Conservation (phyloP, 2,797 vertebrate genomes). For the Hypotaenidia okinawae region DNA sequence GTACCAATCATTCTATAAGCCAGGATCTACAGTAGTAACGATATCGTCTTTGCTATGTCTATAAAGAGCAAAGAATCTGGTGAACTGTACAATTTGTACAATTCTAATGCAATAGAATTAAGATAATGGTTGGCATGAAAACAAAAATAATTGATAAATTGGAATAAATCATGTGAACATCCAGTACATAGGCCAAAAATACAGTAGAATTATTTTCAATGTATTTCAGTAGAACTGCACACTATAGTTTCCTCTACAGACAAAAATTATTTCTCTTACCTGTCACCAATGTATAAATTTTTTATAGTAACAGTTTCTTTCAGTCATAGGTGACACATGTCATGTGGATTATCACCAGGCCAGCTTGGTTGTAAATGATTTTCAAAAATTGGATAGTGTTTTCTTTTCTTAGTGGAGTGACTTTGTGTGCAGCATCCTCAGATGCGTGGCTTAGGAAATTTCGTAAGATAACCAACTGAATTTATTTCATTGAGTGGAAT, state of each 20-base stretch:
- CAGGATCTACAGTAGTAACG: neutral
- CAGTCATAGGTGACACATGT: neutral
- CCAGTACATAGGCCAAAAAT: neutral
- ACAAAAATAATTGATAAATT: neutral
- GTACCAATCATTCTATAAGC: neutral
- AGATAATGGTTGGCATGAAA: neutral
- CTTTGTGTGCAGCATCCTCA: neutral
- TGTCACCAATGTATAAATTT: neutral
- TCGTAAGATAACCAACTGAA: neutral
- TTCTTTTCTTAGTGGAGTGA: neutral
- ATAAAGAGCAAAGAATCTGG: neutral
- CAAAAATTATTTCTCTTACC: neutral
- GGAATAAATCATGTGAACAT: neutral
- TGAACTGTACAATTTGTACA: neutral
- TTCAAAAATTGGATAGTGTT: neutral
- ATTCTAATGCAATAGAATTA: neutral
- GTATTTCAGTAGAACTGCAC: neutral
- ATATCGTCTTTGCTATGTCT: neutral
- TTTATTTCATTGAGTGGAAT: neutral
- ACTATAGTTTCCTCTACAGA: neutral
- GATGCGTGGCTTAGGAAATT: neutral
- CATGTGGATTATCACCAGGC: neutral
- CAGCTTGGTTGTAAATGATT: neutral
- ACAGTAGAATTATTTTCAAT: neutral
- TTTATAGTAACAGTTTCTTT: neutral